These are phyloP conservation scores for Mylabris phalerata DNA, from an alignment of 1,140 invertebrate species.

Conservation along the genomic window DNA sequence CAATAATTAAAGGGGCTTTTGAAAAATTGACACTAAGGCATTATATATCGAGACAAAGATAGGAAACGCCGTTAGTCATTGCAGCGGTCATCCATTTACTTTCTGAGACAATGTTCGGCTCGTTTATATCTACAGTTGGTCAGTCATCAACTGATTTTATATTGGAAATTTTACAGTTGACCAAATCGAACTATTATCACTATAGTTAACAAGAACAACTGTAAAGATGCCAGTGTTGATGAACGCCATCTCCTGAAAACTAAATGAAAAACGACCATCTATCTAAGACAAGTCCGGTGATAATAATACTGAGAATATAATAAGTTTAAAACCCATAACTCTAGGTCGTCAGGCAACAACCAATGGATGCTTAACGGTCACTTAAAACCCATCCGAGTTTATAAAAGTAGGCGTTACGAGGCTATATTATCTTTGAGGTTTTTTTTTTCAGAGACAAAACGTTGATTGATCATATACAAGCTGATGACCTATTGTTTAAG, in stretches of 20 bases:
- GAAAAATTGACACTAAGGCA: slow-evolving; percentile 14
- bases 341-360: slow-evolving; percentile 21
- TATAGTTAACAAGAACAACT: too few species aligned
- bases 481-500: slow-evolving; percentile 27
- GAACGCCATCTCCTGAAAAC: too few species aligned
- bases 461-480: slow-evolving; percentile 24
- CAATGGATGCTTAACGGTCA: slow-evolving; percentile 23
- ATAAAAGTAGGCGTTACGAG: slow-evolving; percentile 25
- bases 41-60: slow-evolving; percentile 12
- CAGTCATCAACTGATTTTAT: not conserved
- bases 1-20: slow-evolving; percentile 11
- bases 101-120: slow-evolving; percentile 16
- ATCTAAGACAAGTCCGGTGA: slow-evolving; percentile 1
- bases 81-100: slow-evolving; percentile 13
- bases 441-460: slow-evolving; percentile 27
- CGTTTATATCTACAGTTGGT: slow-evolving; percentile 7
- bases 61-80: slow-evolving; percentile 14
- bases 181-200: slow-evolving; percentile 6
- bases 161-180: slow-evolving; percentile 6
- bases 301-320: slow-evolving; percentile 19
- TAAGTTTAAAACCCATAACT: slow-evolving; percentile 24
- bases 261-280: too few species aligned
- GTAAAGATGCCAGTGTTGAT: too few species aligned
- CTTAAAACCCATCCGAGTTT: slow-evolving; percentile 19
- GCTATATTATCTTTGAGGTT: slow-evolving; percentile 21